Evolutionary conservation across 2,888 invertebrate species (phyloP).

Genomic region (Apamea monoglypha): DNA sequence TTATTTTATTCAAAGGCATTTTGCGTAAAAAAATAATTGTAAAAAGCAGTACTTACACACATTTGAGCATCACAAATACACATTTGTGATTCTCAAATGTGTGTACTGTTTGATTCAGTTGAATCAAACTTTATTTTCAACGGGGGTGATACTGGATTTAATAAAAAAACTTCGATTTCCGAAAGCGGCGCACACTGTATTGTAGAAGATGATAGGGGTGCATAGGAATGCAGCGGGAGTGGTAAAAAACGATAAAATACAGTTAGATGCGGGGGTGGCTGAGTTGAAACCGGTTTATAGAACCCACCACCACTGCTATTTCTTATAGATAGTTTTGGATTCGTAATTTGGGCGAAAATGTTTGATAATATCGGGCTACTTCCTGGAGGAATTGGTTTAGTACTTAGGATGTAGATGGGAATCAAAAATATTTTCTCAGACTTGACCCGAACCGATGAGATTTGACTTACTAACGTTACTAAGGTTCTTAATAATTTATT

Average conservation of each 20-base stretch:
- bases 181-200: slow-evolving; percentile 64
- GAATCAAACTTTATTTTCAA: slow-evolving; percentile 32
- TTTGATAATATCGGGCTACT: neutral
- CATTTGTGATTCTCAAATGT: too few relatives aligned
- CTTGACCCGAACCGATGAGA: neutral
- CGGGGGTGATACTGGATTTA: slow-evolving; percentile 48
- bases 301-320: slow-evolving; percentile 77
- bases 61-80: neutral
- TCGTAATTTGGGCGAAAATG: slow-evolving; percentile 19
- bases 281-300: slow-evolving; percentile 77
- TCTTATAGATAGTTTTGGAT: slow-evolving; percentile 37
- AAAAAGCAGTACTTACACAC: neutral
- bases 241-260: slow-evolving; percentile 86
- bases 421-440: neutral
- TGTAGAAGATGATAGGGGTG: slow-evolving; percentile 82
- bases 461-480: neutral
- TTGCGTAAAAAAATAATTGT: neutral
- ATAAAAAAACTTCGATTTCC: slow-evolving; percentile 66
- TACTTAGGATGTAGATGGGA: neutral
- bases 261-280: slow-evolving; percentile 84
- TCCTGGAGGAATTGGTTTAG: neutral
- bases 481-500: neutral
- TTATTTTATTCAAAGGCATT: neutral
- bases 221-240: slow-evolving; percentile 84
- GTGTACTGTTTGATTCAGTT: neutral